Evolutionary conservation across 2,888 invertebrate genomes (phyloP).

Genomic region (Drosophila macrothrix): DNA sequence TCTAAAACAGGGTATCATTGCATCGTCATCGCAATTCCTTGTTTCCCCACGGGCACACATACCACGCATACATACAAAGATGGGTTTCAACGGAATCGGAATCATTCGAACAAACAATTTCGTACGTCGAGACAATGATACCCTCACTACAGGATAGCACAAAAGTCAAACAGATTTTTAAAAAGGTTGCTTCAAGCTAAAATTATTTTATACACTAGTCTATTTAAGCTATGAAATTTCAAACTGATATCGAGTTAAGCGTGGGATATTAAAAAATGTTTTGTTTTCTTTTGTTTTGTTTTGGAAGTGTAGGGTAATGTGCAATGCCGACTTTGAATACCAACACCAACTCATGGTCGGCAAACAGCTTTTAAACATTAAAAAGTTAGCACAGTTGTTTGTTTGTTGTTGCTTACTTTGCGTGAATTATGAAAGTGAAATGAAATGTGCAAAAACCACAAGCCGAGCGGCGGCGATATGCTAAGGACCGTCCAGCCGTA

Average conservation of each 20-base stretch:
- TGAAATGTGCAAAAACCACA: slow-evolving; percentile 52
- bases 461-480: slow-evolving; percentile 21
- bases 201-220: background rate
- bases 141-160: slow-evolving; percentile 31
- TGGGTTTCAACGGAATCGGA: background rate
- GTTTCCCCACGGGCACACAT: too few relatives aligned
- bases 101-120: slow-evolving; percentile 17
- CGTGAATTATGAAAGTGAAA: slow-evolving; percentile 61
- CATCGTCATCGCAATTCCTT: background rate
- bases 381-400: slow-evolving; percentile 63
- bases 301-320: slow-evolving; percentile 21
- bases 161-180: too few relatives aligned
- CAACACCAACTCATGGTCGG: slow-evolving; percentile 1
- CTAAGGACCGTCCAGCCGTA: slow-evolving; percentile 15
- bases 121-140: background rate
- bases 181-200: background rate
- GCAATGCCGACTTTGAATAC: slow-evolving; percentile 7
- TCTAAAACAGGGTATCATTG: background rate
- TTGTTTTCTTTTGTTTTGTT: background rate
- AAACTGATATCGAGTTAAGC: background rate
- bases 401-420: slow-evolving; percentile 27
- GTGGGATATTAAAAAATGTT: background rate
- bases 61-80: background rate
- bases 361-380: slow-evolving; percentile 56
- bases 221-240: background rate